phyloP scores from a whole-genome alignment of 2,797 vertebrate genomes.

The Sciurus carolinensis region DNA sequence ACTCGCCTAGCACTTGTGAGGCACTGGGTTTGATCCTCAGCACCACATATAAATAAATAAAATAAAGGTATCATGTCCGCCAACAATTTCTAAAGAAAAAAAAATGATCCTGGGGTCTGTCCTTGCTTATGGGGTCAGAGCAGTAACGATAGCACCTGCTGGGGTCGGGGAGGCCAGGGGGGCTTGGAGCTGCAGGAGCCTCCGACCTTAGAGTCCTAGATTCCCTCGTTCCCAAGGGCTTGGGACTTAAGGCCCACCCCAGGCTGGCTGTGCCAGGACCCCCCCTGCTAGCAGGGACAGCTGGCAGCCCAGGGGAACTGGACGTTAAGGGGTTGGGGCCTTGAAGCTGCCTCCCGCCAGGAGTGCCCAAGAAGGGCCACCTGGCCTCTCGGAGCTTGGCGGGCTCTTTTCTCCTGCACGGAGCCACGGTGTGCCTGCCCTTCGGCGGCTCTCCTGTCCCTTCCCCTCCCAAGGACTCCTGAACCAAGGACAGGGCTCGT shows the following conservation, averaged over 20 bases:
- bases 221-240: too few relatives aligned
- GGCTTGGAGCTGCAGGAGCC: not conserved
- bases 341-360: too few relatives aligned
- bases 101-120: not conserved
- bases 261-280: not conserved
- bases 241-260: not conserved
- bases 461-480: too few relatives aligned
- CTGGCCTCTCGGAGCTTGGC: not conserved
- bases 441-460: too few relatives aligned
- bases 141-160: accelerated
- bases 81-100: too few relatives aligned
- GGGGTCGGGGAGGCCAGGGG: too few relatives aligned
- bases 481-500: not conserved
- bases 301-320: not conserved
- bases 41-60: too few relatives aligned
- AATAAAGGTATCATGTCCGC: too few relatives aligned
- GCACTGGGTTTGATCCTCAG: too few relatives aligned
- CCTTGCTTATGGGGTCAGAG: not conserved
- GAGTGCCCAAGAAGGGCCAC: not conserved
- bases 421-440: not conserved
- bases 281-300: not conserved
- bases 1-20: too few relatives aligned
- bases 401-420: not conserved
- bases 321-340: not conserved
- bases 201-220: accelerated